These are phyloP conservation scores for Trichopria drosophilae DNA, from an alignment of 2,888 invertebrate species.

Conservation along the genomic window DNA sequence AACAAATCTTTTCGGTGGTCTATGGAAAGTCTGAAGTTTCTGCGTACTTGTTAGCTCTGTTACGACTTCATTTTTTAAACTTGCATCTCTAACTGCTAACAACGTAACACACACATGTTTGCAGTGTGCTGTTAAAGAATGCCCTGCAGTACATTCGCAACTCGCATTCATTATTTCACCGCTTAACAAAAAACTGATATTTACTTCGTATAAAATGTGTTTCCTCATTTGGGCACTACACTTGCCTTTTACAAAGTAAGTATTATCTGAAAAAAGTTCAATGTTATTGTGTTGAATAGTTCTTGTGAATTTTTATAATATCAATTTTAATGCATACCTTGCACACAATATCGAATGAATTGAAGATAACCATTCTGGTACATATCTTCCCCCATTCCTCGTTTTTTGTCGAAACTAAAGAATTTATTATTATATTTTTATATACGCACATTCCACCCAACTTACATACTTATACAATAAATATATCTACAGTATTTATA, in stretches of 20 bases:
- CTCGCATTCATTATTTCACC: not conserved
- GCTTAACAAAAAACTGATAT: not conserved
- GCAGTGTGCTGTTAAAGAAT: constrained; percentile 11
- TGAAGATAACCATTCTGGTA: too few relatives aligned
- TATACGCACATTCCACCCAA: too few relatives aligned
- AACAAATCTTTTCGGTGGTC: not conserved
- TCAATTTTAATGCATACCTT: too few relatives aligned
- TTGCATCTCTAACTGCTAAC: not conserved
- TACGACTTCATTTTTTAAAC: not conserved
- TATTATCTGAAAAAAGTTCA: not conserved
- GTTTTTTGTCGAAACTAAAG: too few relatives aligned
- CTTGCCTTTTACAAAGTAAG: not conserved
- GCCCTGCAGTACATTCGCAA: constrained; percentile 15
- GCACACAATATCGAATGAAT: too few relatives aligned
- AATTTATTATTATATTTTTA: too few relatives aligned
- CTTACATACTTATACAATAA: too few relatives aligned
- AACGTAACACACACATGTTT: constrained; percentile 10
- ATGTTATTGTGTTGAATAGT: too few relatives aligned
- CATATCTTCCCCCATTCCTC: too few relatives aligned
- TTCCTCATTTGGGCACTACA: constrained; percentile 13
- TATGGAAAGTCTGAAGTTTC: constrained; percentile 12
- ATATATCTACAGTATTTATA: too few relatives aligned
- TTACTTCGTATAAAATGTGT: not conserved
- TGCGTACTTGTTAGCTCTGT: not conserved
- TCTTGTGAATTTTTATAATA: too few relatives aligned